phyloP scores from a whole-genome alignment of 1,140 invertebrate genomes.

The Atopsyche davidsoni region DNA sequence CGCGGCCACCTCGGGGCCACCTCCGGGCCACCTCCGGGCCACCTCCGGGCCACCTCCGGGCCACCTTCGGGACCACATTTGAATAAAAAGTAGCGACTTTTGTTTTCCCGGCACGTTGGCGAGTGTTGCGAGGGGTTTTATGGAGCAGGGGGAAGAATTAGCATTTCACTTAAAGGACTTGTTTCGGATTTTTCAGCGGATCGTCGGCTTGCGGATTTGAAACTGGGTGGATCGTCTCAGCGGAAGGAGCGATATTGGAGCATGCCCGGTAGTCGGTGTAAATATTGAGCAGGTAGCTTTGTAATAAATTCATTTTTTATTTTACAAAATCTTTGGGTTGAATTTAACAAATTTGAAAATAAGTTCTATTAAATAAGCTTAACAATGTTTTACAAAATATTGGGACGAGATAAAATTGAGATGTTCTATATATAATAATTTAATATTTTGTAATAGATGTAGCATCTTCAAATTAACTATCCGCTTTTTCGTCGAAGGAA shows the following conservation, averaged over 20 bases:
- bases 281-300: background rate
- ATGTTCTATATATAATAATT: no score
- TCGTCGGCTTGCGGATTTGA: background rate
- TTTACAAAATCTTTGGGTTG: no score
- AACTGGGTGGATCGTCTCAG: background rate
- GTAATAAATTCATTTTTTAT: background rate
- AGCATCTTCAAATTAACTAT: no score
- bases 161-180: constrained; percentile 19
- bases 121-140: constrained; percentile 1
- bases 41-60: background rate
- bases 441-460: no score
- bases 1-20: background rate
- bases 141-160: constrained; percentile 13
- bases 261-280: no score
- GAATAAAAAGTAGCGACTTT: constrained; percentile 11
- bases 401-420: no score
- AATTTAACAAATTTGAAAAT: no score
- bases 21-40: background rate
- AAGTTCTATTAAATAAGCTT: no score
- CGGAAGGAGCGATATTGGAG: background rate
- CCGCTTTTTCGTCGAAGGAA: no score
- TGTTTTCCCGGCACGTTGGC: constrained; percentile 5
- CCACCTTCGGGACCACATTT: constrained; percentile 6
- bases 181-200: constrained; percentile 5
- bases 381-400: no score